phyloP scores from a whole-genome alignment of 2,797 vertebrate species.

The Xenopus petersii region DNA sequence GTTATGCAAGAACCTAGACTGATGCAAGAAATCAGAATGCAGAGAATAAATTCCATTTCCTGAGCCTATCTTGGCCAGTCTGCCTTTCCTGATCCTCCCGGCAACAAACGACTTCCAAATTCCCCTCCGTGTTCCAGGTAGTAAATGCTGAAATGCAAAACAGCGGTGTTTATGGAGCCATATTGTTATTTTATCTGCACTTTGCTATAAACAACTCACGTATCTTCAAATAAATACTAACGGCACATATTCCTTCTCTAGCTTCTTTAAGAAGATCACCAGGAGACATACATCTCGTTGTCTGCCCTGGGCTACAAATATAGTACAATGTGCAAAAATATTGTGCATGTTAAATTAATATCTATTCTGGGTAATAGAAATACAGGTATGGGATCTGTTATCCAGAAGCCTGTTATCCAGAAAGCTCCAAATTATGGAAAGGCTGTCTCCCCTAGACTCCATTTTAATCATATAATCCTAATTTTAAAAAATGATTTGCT shows the following conservation, averaged over 20 bases:
- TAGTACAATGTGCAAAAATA: constrained; percentile 1
- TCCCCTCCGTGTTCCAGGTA: neutral
- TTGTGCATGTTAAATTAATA: neutral
- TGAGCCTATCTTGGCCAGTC: neutral
- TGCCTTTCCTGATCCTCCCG: neutral
- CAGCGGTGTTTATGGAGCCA: constrained; percentile 14
- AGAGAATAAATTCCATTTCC: neutral
- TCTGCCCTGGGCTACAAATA: constrained; percentile 19
- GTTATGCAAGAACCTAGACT: neutral
- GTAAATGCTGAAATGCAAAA: constrained; percentile 12
- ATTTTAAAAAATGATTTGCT: too few species aligned
- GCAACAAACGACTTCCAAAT: neutral
- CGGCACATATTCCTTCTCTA: neutral
- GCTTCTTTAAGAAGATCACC: constrained; percentile 16
- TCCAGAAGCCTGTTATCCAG: too few species aligned
- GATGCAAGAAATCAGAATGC: neutral
- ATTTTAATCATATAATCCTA: too few species aligned
- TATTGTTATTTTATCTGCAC: constrained; percentile 17
- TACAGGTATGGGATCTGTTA: too few species aligned
- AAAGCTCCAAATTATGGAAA: too few species aligned
- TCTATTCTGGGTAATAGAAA: neutral
- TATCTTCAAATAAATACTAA: constrained; percentile 25
- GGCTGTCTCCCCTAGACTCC: too few species aligned
- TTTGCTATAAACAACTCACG: constrained; percentile 14
- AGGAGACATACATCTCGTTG: constrained; percentile 15